phyloP scores from a whole-genome alignment of 2,888 invertebrate genomes.

The Arctia plantaginis region DNA sequence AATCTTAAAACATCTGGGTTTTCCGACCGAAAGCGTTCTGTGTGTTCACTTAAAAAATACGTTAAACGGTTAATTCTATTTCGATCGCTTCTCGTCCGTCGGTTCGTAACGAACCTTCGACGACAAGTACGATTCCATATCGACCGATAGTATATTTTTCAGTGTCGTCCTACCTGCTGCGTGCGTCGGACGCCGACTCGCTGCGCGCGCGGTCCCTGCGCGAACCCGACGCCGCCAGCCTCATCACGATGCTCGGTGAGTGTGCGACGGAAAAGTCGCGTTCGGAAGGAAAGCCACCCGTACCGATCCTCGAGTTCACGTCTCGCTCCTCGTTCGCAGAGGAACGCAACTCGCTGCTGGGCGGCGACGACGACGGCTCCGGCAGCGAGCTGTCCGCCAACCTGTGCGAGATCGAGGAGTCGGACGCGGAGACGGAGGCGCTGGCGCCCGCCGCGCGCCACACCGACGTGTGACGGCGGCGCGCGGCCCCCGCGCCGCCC shows the following conservation, averaged over 20 bases:
- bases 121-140: background rate
- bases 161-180: conserved; percentile 91
- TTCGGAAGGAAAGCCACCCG: background rate
- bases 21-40: background rate
- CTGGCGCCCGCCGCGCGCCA: conserved; percentile 58
- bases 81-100: no score
- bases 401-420: conserved; percentile 97
- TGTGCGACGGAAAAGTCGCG: background rate
- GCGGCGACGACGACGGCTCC: conserved; percentile 86
- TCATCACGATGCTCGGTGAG: conserved; percentile 89
- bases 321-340: conserved; percentile 71
- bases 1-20: background rate
- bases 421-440: conserved; percentile 89
- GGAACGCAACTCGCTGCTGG: conserved; percentile 91
- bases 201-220: conserved; percentile 68
- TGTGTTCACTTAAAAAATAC: background rate
- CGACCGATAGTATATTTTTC: conserved; percentile 22
- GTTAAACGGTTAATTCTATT: no score
- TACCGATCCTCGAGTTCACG: background rate
- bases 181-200: conserved; percentile 86
- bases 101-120: no score
- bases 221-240: conserved; percentile 89
- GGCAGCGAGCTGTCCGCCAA: conserved; percentile 95
- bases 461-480: conserved; percentile 78
- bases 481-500: background rate